These are phyloP conservation scores for Morone saxatilis DNA, from an alignment of 2,113 vertebrate genomes.

Conservation along the genomic window DNA sequence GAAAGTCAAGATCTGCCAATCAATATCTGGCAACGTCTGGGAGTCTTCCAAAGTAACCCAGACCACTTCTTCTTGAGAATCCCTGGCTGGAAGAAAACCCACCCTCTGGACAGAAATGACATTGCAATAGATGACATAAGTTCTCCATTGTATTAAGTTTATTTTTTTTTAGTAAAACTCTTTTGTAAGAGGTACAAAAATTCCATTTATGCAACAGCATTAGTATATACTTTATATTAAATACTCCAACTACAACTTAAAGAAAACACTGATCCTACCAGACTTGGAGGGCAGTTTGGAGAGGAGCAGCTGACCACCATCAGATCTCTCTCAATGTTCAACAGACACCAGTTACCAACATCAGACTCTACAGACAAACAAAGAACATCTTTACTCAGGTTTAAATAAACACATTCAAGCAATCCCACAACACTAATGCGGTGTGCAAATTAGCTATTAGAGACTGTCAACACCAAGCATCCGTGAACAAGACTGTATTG, in stretches of 20 bases:
- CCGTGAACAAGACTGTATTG: neutral
- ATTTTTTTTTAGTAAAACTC: neutral
- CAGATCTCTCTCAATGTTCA: conserved; percentile 90
- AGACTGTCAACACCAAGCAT: neutral
- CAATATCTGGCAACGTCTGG: conserved; percentile 83
- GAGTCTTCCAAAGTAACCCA: conserved; percentile 94
- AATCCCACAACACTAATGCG: neutral
- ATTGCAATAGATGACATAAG: neutral
- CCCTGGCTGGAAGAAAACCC: conserved; percentile 87
- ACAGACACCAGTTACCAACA: conserved; percentile 84
- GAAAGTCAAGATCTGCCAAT: conserved; percentile 89
- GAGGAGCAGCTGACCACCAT: conserved; percentile 92
- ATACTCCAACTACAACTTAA: neutral
- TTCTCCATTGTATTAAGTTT: neutral
- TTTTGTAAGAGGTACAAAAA: neutral
- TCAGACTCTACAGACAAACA: conserved; percentile 74
- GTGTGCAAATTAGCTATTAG: neutral
- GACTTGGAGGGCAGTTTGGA: conserved; percentile 86
- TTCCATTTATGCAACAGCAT: neutral
- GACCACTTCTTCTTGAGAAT: conserved; percentile 81
- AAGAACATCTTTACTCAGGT: neutral
- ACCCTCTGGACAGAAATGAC: conserved; percentile 86
- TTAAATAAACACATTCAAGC: neutral
- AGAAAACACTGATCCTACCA: conserved; percentile 52
- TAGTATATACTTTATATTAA: neutral